Conservation (phyloP, 2,113 vertebrate genomes). For the human (Homo sapiens) region GRCh38 chr7:90755501-90756000, state of each 20-base stretch:
- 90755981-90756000: background rate
- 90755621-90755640: background rate
- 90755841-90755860: background rate
- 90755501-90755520: no score
- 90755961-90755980: background rate
- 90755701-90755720: background rate
- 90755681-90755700: background rate
- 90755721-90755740: background rate
- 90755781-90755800: background rate
- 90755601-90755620: no score
- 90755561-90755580: no score
- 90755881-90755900: background rate
- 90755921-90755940: background rate
- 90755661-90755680: background rate
- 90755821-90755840: background rate
- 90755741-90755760: background rate
- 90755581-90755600: no score
- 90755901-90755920: background rate
- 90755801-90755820: conserved; percentile 5
- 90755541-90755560: no score
- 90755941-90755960: background rate
- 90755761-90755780: background rate
- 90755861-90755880: background rate
- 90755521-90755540: no score
- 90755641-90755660: background rate